Evolutionary conservation across 2,797 vertebrate genomes (phyloP).

Genomic region (Channallabes apus): DNA sequence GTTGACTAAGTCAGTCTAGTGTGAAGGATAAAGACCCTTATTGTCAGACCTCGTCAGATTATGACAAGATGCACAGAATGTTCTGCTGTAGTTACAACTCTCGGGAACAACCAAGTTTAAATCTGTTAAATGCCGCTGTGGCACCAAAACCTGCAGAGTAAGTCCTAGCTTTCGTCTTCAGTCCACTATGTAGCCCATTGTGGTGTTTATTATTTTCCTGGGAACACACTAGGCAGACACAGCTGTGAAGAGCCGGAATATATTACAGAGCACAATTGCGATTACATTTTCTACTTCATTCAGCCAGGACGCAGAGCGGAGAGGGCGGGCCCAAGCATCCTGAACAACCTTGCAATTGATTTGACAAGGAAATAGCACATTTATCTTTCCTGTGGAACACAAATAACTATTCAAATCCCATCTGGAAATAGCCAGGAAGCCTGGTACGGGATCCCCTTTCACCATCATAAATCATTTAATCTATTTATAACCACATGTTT

Average conservation of each 20-base stretch:
- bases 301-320: constrained; percentile 31
- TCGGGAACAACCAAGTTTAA: not conserved
- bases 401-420: constrained; percentile 45
- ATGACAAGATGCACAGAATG: constrained; percentile 28
- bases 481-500: constrained; percentile 11
- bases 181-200: constrained; percentile 27
- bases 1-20: constrained; percentile 4
- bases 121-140: not conserved
- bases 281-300: constrained; percentile 56
- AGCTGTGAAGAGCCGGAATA: constrained; percentile 48
- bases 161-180: constrained; percentile 20
- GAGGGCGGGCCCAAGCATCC: constrained; percentile 25
- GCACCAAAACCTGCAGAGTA: constrained; percentile 29
- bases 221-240: constrained; percentile 35
- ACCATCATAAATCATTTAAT: not conserved
- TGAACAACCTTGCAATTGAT: constrained; percentile 45
- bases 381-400: constrained; percentile 37
- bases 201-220: not conserved
- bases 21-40: constrained; percentile 24
- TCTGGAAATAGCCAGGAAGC: constrained; percentile 28
- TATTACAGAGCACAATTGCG: constrained; percentile 50
- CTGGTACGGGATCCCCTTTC: constrained; percentile 16
- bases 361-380: constrained; percentile 54
- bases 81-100: constrained; percentile 20
- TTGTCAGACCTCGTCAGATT: not conserved